Base-by-base conservation (phyloP, 2,797 vertebrate genomes). In the Pantherophis vulpinus region DNA sequence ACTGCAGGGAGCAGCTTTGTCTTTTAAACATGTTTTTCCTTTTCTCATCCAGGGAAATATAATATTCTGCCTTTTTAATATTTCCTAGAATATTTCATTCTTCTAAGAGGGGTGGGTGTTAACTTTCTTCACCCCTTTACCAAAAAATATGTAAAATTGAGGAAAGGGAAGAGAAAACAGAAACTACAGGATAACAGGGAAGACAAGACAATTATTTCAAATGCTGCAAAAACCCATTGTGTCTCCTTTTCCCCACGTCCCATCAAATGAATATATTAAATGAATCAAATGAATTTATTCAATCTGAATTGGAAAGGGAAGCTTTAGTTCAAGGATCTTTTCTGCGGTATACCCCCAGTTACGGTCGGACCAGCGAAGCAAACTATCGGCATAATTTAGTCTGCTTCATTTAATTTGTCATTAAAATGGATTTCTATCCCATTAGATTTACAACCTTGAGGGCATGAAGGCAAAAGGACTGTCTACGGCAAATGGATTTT, bases 271-370 rank as follows among this genome's bases (percentile, higher is more conserved):
- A 95, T 96, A 97, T 95, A 92, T 66, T 92, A 86, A 92, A 0
- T 32, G 61, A 32, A 66, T 58, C 88, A 92, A 88, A 25, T 90
- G 1, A 90, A 95, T 96, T 97, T 95, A 93, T 59, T 92, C 90
- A 61, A 79, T 5, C 8, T 61, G 37, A 74, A 95, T 16, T 55
- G 87, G n/a, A 42, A 10, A 5, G 37, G 18, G 27, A 94, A 91
- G 29, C 0, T 88, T 94, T 95, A 95, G 94, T 7, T 18, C 47
- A 51, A 5, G 42, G 29, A 56, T 86, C 94, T 95, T 96, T 63
- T 95, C 90, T 92, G 79, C 25, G 27, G 92, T 95, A 66, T 54
- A 95, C 90, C n/a, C 9, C 47, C 90, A 14, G 86, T 70, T 90
- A 32, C 59, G 25, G 47, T 79, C 94, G 94, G 13, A 91, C 94